These are phyloP conservation scores for Cryptotis parvus DNA, from an alignment of 2,113 vertebrate genomes.

Conservation along the genomic window DNA sequence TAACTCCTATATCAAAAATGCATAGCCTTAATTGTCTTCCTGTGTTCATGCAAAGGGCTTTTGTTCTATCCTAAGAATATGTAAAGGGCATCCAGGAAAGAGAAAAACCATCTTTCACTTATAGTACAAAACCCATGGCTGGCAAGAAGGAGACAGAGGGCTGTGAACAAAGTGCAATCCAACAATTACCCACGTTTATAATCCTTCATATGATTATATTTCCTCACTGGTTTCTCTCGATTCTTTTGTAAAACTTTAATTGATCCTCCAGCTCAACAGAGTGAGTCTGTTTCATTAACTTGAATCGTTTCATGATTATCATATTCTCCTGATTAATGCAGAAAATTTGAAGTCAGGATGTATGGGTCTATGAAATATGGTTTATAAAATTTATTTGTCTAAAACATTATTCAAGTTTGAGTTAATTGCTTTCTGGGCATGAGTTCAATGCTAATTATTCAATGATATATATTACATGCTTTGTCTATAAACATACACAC, in stretches of 20 bases:
- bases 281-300: background rate
- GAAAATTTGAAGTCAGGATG: background rate
- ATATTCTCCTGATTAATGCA: background rate
- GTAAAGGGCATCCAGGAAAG: too few species aligned
- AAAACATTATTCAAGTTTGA: background rate
- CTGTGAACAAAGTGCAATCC: too few species aligned
- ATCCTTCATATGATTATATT: background rate
- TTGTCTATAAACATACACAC: background rate
- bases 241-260: background rate
- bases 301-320: background rate
- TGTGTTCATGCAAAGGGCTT: too few species aligned
- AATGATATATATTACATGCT: background rate
- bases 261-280: background rate
- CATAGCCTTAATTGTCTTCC: too few species aligned
- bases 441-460: background rate
- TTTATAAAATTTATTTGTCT: background rate
- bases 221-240: background rate
- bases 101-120: too few species aligned
- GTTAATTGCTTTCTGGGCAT: background rate
- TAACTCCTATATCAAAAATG: too few species aligned
- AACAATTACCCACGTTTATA: too few species aligned
- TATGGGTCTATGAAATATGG: background rate
- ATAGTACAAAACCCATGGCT: too few species aligned
- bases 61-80: too few species aligned
- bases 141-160: too few species aligned